Base-by-base conservation (phyloP, 2,113 vertebrate species). In the Ptychochromis oligacanthus region DNA sequence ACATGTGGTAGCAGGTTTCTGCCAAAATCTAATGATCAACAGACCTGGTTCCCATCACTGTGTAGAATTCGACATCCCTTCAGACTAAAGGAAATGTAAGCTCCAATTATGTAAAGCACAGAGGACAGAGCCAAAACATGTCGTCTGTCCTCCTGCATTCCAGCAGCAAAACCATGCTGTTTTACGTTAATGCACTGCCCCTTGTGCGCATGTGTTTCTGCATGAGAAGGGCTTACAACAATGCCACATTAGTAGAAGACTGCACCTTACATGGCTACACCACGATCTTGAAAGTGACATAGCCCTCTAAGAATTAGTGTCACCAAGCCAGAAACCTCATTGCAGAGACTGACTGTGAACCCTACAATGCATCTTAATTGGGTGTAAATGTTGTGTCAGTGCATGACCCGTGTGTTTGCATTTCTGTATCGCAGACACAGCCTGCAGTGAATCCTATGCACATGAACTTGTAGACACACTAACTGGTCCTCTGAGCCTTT, bases 21-120 rank as follows among this genome's bases (percentile, higher is more conserved):
- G 91, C 90, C 93, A 91, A 88, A 89, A 77, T 52, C 31, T 88
- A 93, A 93, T 83, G 86, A 87, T 86, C 86, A 87, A 72, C 90
- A 92, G 89, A 88, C 80, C 62, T 15, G 49, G 49, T 85, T 90
- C 77, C 56, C 85, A 88, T 88, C 74, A 80, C 84, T 76, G 62
- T 89, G 88, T 60, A 54, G 62, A 61, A 83, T 82, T 88, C 84
- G 85, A 64, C 80, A 83, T 89, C 78, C 62, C 77, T 86, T 89
- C 80, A 88, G 87, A 89, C 82, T 60, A 75, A 86, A 88, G 83
- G 81, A 91, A 91, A 90, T 77, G 88, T 89, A 92, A 87, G 82
- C 87, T 78, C 79, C 82, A 92, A 89, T 89, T 90, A 90, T 90
- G 86, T 83, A 93, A 90, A 92, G 79, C 85, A 85, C 79, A 79